These are phyloP conservation scores for Dipodomys spectabilis DNA, from an alignment of 2,113 vertebrate species.

Conservation along the genomic window DNA sequence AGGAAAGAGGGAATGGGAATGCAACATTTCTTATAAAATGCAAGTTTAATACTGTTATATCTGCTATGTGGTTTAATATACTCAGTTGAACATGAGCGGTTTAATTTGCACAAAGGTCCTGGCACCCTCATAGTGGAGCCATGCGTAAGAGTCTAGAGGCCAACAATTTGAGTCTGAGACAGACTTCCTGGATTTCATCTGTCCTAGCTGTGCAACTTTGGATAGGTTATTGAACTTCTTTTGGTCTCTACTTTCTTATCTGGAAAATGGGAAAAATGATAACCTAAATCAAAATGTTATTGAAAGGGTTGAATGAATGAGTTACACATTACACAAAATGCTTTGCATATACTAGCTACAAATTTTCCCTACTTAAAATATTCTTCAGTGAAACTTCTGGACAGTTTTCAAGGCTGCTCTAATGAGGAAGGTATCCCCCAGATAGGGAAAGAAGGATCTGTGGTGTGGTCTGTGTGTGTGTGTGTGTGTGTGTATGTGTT, in stretches of 20 bases:
- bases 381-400: neutral
- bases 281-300: too few relatives aligned
- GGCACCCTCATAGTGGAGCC: neutral
- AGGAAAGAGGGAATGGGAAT: constrained; percentile 27
- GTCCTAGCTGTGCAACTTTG: neutral
- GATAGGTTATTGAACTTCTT: neutral
- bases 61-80: neutral
- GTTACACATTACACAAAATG: neutral
- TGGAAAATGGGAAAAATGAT: neutral
- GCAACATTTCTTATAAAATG: neutral
- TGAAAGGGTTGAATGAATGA: neutral
- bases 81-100: neutral
- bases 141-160: neutral
- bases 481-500: neutral
- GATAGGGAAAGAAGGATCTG: neutral
- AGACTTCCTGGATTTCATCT: neutral
- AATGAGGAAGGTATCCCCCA: neutral
- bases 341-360: neutral
- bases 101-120: neutral
- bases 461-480: neutral
- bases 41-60: neutral
- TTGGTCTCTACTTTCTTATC: neutral
- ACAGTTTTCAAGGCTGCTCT: neutral
- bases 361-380: neutral
- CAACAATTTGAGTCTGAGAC: neutral